Evolutionary conservation across 2,888 invertebrate genomes (phyloP).

Genomic region (Frankliniella intonsa): DNA sequence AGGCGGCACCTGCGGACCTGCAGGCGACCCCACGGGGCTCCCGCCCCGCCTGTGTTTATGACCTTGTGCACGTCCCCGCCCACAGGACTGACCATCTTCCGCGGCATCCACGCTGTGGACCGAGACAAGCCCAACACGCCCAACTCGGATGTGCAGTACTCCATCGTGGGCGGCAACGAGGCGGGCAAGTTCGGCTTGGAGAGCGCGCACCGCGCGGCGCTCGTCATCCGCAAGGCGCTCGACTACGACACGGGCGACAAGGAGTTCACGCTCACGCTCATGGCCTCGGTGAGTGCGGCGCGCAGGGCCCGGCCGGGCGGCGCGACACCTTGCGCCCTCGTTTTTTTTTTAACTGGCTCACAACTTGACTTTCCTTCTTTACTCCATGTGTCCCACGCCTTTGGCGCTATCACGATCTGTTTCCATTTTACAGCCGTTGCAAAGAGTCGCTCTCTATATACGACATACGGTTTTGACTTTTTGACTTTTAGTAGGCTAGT

Average conservation of each 20-base stretch:
- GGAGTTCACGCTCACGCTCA: constrained; percentile 66
- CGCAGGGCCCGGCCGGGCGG: background rate
- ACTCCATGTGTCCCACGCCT: too few relatives aligned
- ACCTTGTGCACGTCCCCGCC: constrained; percentile 33
- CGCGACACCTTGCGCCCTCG: background rate
- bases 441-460: too few relatives aligned
- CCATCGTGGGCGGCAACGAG: constrained; percentile 65
- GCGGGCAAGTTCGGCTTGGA: constrained; percentile 74
- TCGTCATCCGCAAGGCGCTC: constrained; percentile 67
- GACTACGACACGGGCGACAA: constrained; percentile 79
- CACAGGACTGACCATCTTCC: constrained; percentile 73
- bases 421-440: too few relatives aligned
- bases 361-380: too few relatives aligned
- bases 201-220: constrained; percentile 64
- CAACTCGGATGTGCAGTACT: constrained; percentile 80
- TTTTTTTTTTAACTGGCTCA: too few relatives aligned
- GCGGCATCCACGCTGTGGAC: constrained; percentile 74
- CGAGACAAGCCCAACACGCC: constrained; percentile 83
- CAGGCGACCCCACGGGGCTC: too few relatives aligned
- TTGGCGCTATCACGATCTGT: too few relatives aligned
- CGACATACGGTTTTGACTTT: too few relatives aligned
- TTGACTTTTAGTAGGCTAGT: too few relatives aligned
- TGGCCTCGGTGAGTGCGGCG: constrained; percentile 63
- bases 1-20: too few relatives aligned
- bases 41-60: too few relatives aligned